Base-by-base conservation (phyloP, 2,797 vertebrate species). In the Muscicapa striata region DNA sequence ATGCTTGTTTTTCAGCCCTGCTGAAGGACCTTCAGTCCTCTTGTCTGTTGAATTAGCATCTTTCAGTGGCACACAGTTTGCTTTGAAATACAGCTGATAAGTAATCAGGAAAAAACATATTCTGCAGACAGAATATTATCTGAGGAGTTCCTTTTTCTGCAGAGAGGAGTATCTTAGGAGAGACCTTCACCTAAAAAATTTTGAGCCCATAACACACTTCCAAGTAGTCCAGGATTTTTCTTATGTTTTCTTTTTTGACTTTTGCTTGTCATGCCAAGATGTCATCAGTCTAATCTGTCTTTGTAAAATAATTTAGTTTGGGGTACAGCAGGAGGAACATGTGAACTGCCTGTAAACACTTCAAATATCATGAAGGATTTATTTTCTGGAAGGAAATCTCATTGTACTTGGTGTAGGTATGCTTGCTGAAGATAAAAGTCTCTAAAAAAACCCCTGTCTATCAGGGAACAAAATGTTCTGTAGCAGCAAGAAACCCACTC, bases 1-100 rank as follows among this genome's bases (percentile, higher is more conserved):
- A 9, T 59, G 27, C 34, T 43, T 45, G 27, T 61, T 57, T 45
- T 29, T 73, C 5, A 36, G 69, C 67, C 26, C 34, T 27, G 73
- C 59, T 74, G 30, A 62, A 93, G 41, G 78, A 88, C 68, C 64
- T 95, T 96, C 75, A 67, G 68, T 59, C 78, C 49, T 58, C 40
- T 68, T 45, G 63, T 51, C 67, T 95, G 78, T 93, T 91, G 85
- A 93, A 90, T 13, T 87, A 75, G 40, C 90, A 79, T 84, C 45
- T 86, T 87, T 89, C 38, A 84, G 24, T 49, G 68, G 38, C 73
- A 70, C 82, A 89, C 70, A 95, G 85, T 82, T 93, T 63, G 80
- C 49, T 94, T 81, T 51, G 55, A 87, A 73, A 93, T 54, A 23
- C 15, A 84, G 54, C 30, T 89, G 85, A 91, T 86, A 52, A 79